Evolutionary conservation across 2,113 vertebrate genomes (phyloP), one percentile per base, ranked within the genome.

Genomic region (Anguilla rostrata): DNA sequence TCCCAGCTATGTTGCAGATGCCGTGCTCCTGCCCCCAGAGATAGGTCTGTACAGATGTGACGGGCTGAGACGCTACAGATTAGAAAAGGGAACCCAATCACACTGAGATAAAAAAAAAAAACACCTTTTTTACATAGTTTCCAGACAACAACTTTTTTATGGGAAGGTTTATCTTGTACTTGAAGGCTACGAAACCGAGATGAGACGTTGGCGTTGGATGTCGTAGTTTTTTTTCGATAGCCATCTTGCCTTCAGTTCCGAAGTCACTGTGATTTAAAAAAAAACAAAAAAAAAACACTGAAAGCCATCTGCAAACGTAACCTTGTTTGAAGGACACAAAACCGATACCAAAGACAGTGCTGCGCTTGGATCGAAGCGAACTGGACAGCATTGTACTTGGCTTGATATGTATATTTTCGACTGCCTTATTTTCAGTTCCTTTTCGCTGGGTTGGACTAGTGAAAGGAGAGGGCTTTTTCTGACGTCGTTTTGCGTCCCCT

Each of bases 61-160:
- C 22, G 40, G 8, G 20, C 71, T n/a, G 71, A 12, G 71, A 34
- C n/a, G 34, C 9, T 34, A 29, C n/a, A 75, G 29, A 75, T 34
- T 82, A 43, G 39, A 60, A 81, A 87, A 80, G n/a, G 39, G 20
- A 34, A 82, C 2, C 46, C 83, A 43, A 84, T 63, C 41, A 60
- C 53, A 8, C n/a, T 34, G 71, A 5, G 71, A 29, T 5, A 26
- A 2, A 88, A 85, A 41, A 40, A 57, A 66, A 87, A 84, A 80
- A 57, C 78, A 78, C 39, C 80, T 87, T 34, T 78, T 88, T 87
- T 85, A 57, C 85, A 87, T 88, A 63, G 82, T 86, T 43, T 86
- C 40, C 60, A 56, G 78, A 63, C 83, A 75, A 0, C 43, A 34
- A 26, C 81, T 88, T 85, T 83, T 75, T 75, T 75, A 75, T 75